Conservation (phyloP, 2,797 vertebrate genomes). For the Distichodus sexfasciatus region DNA sequence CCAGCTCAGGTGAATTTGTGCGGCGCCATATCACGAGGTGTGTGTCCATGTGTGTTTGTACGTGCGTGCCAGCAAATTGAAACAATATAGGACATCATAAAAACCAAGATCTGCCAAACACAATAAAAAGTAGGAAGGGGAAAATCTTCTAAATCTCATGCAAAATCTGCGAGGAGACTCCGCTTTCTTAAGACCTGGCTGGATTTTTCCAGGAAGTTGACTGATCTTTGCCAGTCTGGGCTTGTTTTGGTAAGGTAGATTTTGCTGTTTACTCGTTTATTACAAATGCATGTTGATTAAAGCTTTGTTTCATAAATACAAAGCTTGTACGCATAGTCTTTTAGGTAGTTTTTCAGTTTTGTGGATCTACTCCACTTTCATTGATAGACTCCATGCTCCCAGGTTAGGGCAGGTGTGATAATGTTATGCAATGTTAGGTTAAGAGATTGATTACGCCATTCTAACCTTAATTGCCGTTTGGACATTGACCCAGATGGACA, state of each 20-base stretch:
- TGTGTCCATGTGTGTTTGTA: constrained; percentile 17
- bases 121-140: not conserved
- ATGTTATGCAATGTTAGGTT: not conserved
- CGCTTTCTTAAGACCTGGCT: constrained; percentile 53
- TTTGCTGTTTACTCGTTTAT: constrained; percentile 35
- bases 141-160: constrained; percentile 46
- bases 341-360: too few relatives aligned
- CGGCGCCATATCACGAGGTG: constrained; percentile 45
- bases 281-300: not conserved
- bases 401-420: too few relatives aligned
- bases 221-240: constrained; percentile 64
- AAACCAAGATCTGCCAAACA: too few relatives aligned
- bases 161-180: constrained; percentile 44
- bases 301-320: too few relatives aligned
- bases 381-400: too few relatives aligned
- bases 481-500: not conserved
- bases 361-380: too few relatives aligned
- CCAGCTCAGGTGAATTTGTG: constrained; percentile 67
- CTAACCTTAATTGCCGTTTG: not conserved
- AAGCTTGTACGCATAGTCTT: too few relatives aligned
- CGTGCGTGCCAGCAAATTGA: not conserved
- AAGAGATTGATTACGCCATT: too few relatives aligned
- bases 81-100: too few relatives aligned
- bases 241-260: constrained; percentile 67
- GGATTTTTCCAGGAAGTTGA: constrained; percentile 71